These are phyloP conservation scores for Metaphire vulgaris DNA, from an alignment of 1,140 invertebrate species.

Conservation along the genomic window DNA sequence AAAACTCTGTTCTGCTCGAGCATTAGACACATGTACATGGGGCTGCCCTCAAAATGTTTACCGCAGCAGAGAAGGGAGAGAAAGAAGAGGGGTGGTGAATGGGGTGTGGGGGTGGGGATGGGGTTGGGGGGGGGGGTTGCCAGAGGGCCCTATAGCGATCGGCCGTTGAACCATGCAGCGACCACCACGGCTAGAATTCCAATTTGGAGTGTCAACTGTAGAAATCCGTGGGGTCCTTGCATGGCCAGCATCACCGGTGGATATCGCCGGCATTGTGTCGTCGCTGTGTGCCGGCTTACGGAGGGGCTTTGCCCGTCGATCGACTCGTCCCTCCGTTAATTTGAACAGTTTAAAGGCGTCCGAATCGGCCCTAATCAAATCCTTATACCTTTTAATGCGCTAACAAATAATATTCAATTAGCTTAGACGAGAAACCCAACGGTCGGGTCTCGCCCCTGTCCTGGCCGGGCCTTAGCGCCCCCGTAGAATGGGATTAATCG, in stretches of 20 bases:
- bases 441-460: neutral
- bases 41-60: too few relatives aligned
- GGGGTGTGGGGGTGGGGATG: too few relatives aligned
- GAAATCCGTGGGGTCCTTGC: neutral
- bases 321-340: neutral
- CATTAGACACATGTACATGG: too few relatives aligned
- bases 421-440: neutral
- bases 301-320: neutral
- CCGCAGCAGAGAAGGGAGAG: too few relatives aligned
- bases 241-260: too few relatives aligned
- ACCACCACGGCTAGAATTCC: too few relatives aligned
- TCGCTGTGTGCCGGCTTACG: neutral
- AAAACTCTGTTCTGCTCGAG: too few relatives aligned
- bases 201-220: neutral
- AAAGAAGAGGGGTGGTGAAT: too few relatives aligned
- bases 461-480: too few relatives aligned
- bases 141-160: too few relatives aligned
- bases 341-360: neutral
- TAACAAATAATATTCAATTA: constrained; percentile 1
- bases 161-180: too few relatives aligned
- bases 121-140: too few relatives aligned
- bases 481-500: neutral
- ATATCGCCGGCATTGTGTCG: neutral
- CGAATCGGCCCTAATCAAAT: neutral
- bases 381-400: neutral